Conservation (phyloP, 1,140 invertebrate genomes). For the Popillia japonica region DNA sequence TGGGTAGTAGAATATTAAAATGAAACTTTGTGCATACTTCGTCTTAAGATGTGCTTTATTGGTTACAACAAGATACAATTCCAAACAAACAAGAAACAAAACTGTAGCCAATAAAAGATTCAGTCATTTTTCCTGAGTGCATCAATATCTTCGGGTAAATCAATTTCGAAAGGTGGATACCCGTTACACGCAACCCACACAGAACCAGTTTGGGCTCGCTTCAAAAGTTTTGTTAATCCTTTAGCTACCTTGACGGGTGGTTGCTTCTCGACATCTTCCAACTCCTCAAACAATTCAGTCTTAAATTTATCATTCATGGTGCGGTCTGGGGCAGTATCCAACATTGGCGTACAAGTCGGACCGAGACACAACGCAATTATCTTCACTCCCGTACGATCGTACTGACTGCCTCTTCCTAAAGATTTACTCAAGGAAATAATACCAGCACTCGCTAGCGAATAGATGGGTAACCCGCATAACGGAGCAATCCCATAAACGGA, state of each 20-base stretch:
- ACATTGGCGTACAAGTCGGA: neutral
- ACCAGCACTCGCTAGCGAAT: conserved; percentile 66
- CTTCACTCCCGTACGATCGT: conserved; percentile 51
- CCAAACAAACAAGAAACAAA: no score
- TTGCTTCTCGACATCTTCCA: conserved; percentile 19
- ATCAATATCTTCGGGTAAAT: conserved; percentile 16
- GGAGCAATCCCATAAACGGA: conserved; percentile 64
- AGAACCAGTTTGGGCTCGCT: conserved; percentile 1
- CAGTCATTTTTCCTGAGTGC: neutral
- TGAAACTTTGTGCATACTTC: no score
- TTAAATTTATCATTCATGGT: conserved; percentile 35
- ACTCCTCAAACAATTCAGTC: neutral
- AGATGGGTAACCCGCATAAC: conserved; percentile 63
- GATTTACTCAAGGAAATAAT: conserved; percentile 67
- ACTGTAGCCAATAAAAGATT: no score
- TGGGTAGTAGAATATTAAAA: no score
- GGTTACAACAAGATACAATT: no score
- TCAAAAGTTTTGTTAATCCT: conserved; percentile 7
- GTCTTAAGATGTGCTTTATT: no score
- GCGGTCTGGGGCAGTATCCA: neutral
- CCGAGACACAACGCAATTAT: conserved; percentile 52
- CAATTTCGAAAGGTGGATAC: neutral
- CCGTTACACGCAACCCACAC: conserved; percentile 15
- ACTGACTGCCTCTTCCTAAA: conserved; percentile 51
- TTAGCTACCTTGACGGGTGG: neutral